Percentiles rank a stretch among this genome's conserved stretches.
These are phyloP conservation scores for Lutraria lutraria DNA, from an alignment of 2,888 invertebrate species.

Conservation along the genomic window DNA sequence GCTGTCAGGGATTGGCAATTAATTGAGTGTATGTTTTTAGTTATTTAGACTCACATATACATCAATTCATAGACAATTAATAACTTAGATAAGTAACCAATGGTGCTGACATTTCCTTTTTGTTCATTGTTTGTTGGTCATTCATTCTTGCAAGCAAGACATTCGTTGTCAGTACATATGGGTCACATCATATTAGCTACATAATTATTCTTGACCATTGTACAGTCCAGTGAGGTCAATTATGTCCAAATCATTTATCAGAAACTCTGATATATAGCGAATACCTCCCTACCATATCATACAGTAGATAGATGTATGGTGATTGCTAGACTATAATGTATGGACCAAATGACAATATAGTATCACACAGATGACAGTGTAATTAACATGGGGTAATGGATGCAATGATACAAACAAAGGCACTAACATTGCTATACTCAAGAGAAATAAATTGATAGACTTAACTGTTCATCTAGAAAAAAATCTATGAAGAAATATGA, in stretches of 20 bases:
- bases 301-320: too few species aligned
- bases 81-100: background rate
- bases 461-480: too few species aligned
- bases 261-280: background rate
- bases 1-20: background rate
- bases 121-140: background rate
- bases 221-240: background rate
- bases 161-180: background rate
- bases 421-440: too few species aligned
- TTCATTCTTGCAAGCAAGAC: background rate
- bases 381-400: too few species aligned
- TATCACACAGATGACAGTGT: too few species aligned
- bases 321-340: too few species aligned
- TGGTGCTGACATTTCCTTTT: too few species aligned
- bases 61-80: background rate
- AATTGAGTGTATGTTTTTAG: background rate
- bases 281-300: too few species aligned
- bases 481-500: too few species aligned
- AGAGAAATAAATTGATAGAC: too few species aligned
- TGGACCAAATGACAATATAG: too few species aligned
- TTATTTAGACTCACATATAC: background rate
- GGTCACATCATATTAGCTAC: background rate
- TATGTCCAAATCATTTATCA: conserved; percentile 6
- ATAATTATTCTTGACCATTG: background rate
- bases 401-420: too few species aligned